These are phyloP conservation scores for Pantala flavescens DNA, from an alignment of 1,140 invertebrate species.

Conservation along the genomic window DNA sequence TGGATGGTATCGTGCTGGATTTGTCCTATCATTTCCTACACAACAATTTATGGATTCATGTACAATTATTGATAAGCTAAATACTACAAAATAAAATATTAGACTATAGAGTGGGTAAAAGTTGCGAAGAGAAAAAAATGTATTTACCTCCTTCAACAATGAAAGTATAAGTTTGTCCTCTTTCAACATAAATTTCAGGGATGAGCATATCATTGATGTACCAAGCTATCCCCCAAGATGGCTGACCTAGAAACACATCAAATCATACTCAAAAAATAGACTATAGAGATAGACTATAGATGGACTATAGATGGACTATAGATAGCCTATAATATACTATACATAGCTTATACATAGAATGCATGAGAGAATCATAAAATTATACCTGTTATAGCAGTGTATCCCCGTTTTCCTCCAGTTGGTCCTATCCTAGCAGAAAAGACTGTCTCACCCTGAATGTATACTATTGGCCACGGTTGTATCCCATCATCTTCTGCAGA, in stretches of 20 bases:
- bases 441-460: slow-evolving; percentile 46
- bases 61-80: not conserved
- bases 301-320: too few species aligned
- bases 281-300: not conserved
- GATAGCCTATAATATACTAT: too few species aligned
- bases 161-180: slow-evolving; percentile 83
- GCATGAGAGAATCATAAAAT: not conserved
- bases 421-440: slow-evolving; percentile 73
- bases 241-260: slow-evolving; percentile 41
- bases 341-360: too few species aligned
- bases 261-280: not conserved
- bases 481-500: slow-evolving; percentile 40
- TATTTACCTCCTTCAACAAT: slow-evolving; percentile 64
- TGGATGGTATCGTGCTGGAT: slow-evolving; percentile 69
- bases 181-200: slow-evolving; percentile 79
- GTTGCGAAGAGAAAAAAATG: not conserved
- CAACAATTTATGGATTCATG: not conserved
- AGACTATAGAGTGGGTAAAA: slow-evolving; percentile 4
- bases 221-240: slow-evolving; percentile 85
- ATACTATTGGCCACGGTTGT: slow-evolving; percentile 52
- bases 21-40: slow-evolving; percentile 38
- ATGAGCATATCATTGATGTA: slow-evolving; percentile 86
- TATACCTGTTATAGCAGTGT: slow-evolving; percentile 62
- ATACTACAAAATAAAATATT: slow-evolving; percentile 13
- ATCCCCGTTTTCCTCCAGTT: slow-evolving; percentile 67